Evolutionary conservation across 1,140 invertebrate genomes (phyloP).

Genomic region (Bactericera cockerelli): DNA sequence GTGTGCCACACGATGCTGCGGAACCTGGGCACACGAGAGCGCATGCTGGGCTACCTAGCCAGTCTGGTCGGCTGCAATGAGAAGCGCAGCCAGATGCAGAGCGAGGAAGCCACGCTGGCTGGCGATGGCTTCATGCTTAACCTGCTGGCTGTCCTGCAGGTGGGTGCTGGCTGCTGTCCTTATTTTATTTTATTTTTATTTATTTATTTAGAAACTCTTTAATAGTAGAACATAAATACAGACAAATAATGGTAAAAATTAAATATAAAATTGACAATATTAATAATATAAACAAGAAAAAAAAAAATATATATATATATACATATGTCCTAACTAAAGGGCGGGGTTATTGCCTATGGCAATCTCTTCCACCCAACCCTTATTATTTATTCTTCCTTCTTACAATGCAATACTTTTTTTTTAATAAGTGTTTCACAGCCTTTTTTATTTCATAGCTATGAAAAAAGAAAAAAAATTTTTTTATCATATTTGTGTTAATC

Average conservation of each 20-base stretch:
- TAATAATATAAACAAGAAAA: no score
- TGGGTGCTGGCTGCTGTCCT: no score
- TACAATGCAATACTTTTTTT: not conserved
- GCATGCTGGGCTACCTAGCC: constrained; percentile 60
- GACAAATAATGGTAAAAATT: no score
- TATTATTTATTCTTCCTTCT: not conserved
- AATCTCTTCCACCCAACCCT: no score
- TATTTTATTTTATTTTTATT: no score
- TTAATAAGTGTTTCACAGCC: no score
- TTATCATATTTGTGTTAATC: no score
- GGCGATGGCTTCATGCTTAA: constrained; percentile 93
- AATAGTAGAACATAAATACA: constrained; percentile 52
- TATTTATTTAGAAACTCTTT: no score
- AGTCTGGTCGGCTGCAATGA: constrained; percentile 62
- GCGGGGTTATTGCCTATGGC: no score
- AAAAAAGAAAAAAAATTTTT: not conserved
- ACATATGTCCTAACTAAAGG: no score
- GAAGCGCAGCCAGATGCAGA: constrained; percentile 75
- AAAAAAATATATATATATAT: no score
- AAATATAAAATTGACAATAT: no score
- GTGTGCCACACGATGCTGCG: constrained; percentile 71
- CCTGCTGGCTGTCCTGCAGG: constrained; percentile 74
- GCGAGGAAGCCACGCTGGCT: constrained; percentile 66
- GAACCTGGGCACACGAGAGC: constrained; percentile 56
- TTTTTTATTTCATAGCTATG: not conserved